Evolutionary conservation across 2,888 invertebrate species (phyloP).

Genomic region (Polylopha cassiicola): DNA sequence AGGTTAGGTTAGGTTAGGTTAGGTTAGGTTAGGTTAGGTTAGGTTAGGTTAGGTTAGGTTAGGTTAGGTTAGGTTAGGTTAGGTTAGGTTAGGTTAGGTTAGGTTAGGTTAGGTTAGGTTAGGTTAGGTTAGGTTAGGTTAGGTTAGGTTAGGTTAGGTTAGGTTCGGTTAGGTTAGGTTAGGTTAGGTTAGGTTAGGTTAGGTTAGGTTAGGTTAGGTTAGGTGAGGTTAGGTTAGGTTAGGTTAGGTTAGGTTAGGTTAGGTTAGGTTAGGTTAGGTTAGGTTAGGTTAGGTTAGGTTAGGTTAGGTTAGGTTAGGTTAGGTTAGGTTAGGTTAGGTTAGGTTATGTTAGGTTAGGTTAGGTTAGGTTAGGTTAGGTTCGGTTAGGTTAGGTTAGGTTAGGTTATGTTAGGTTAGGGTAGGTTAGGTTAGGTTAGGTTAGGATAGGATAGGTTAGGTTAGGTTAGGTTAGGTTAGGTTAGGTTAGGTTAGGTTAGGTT

Average conservation of each 20-base stretch:
- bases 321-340: conserved; percentile 14
- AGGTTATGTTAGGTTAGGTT: conserved; percentile 15
- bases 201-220: conserved; percentile 19
- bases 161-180: conserved; percentile 21
- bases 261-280: conserved; percentile 8
- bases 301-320: conserved; percentile 17
- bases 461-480: conserved; percentile 6
- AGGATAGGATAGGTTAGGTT: conserved; percentile 9
- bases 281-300: conserved; percentile 17
- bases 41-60: conserved; percentile 12
- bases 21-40: conserved; percentile 11
- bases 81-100: conserved; percentile 19
- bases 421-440: conserved; percentile 16
- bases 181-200: conserved; percentile 19
- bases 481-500: conserved; percentile 6
- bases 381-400: conserved; percentile 15
- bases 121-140: conserved; percentile 21
- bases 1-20: conserved; percentile 11
- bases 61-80: conserved; percentile 11
- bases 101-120: conserved; percentile 19
- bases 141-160: conserved; percentile 20
- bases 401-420: conserved; percentile 15
- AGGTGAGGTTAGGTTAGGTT: conserved; percentile 6
- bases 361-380: conserved; percentile 16
- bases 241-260: conserved; percentile 13